These are phyloP conservation scores for Hirundo rustica DNA, from an alignment of 2,797 vertebrate genomes.

Conservation along the genomic window DNA sequence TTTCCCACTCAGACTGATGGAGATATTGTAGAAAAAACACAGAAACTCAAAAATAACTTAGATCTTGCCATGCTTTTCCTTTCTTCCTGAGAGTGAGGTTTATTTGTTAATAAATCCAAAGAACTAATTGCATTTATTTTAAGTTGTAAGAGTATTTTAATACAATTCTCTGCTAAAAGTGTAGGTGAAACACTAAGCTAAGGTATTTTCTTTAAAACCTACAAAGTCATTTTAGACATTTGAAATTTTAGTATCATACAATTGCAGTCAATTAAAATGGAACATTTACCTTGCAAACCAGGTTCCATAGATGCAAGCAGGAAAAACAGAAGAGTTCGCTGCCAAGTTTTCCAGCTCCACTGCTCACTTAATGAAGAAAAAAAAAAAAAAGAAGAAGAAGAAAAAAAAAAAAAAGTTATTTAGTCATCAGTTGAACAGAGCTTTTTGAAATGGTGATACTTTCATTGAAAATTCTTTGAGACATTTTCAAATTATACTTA, in stretches of 20 bases:
- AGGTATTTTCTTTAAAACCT: not conserved
- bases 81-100: not conserved
- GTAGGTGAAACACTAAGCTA: not conserved
- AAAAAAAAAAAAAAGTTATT: conserved; percentile 28
- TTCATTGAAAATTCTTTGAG: not conserved
- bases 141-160: not conserved
- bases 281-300: conserved; percentile 65
- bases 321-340: conserved; percentile 1
- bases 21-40: not conserved
- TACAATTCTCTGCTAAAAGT: not conserved
- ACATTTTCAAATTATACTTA: not conserved
- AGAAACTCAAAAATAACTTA: not conserved
- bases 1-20: not conserved
- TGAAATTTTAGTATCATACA: not conserved
- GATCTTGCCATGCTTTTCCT: not conserved
- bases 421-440: not conserved
- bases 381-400: not conserved
- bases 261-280: not conserved
- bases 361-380: conserved; percentile 35
- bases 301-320: conserved; percentile 3
- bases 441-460: not conserved
- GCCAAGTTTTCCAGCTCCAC: not conserved
- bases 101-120: not conserved
- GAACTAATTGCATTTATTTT: not conserved
- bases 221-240: not conserved